phyloP scores from a whole-genome alignment of 2,888 invertebrate genomes.

The Drosophila leonis region DNA sequence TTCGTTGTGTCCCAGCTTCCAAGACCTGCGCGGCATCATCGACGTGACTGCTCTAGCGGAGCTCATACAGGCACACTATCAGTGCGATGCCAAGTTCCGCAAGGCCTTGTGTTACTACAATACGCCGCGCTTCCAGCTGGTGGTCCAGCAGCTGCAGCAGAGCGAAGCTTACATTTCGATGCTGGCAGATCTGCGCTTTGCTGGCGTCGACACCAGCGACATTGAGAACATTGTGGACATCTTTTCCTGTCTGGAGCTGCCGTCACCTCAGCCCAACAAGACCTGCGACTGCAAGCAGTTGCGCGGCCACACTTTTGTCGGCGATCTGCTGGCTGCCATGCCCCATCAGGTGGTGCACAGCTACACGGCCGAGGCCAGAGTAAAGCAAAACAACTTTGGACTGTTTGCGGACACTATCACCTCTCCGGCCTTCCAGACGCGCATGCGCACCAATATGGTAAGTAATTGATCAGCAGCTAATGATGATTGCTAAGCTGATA shows the following conservation, averaged over 20 bases:
- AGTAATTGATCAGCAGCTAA: constrained; percentile 14
- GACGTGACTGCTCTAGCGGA: constrained; percentile 30
- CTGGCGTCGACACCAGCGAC: constrained; percentile 52
- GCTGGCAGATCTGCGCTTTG: constrained; percentile 33
- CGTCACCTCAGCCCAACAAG: constrained; percentile 22
- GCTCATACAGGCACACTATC: constrained; percentile 55
- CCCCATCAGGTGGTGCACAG: constrained; percentile 45
- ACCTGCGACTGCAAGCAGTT: constrained; percentile 49
- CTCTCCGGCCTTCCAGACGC: constrained; percentile 51
- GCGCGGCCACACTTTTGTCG: constrained; percentile 53
- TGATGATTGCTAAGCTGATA: neutral
- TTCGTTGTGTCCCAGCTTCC: constrained; percentile 56
- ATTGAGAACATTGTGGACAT: constrained; percentile 58
- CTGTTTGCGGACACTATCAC: constrained; percentile 48
- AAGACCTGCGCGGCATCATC: constrained; percentile 55
- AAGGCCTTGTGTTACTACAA: constrained; percentile 63
- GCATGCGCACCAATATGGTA: constrained; percentile 59
- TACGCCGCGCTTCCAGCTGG: constrained; percentile 42
- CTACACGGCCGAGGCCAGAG: constrained; percentile 18
- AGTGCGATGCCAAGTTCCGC: constrained; percentile 59
- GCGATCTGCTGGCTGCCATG: constrained; percentile 63
- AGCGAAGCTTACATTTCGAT: constrained; percentile 49
- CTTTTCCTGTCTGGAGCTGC: constrained; percentile 57
- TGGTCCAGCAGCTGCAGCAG: constrained; percentile 49
- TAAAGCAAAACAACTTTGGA: constrained; percentile 50